Evolutionary conservation across 2,113 vertebrate species (phyloP), one percentile per base, ranked within the genome.

Genomic region (Reinhardtius hippoglossoides): DNA sequence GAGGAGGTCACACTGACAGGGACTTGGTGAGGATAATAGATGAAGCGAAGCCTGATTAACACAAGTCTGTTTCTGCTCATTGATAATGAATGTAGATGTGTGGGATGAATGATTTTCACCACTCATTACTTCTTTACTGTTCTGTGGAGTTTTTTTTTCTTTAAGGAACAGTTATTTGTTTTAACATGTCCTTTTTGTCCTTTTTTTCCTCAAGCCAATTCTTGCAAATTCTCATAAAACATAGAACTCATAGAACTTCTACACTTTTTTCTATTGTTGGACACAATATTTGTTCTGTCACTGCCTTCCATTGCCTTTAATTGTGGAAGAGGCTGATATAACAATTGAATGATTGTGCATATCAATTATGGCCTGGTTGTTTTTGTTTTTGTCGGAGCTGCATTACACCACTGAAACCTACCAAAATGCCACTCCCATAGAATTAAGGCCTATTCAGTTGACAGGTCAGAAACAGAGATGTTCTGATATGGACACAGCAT

Each of bases 21-120:
- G 57, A 54, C 55, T 66, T 67, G 42, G 59, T 63, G 31, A 87
- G 61, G 68, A 86, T 52, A 71, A 67, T 58, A 48, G 40, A 78
- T 57, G 50, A 76, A 70, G 46, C 57, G 50, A 75, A 74, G 56
- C 54, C 67, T 65, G 21, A 68, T 71, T 18, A 72, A 79, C 71
- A 75, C 18, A 77, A 77, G 60, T 64, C 35, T 26, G 24, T 81
- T 52, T 60, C 48, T 69, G n/a, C 75, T 35, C 16, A 26, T 27
- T 82, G 13, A 87, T 77, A 31, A 58, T 60, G 20, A 75, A 62
- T 74, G 50, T 59, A 61, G n/a, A 62, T 81, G 40, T 64, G 56
- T 35, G n/a, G 23, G 15, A 54, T 31, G 44, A 73, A 72, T 23
- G 1, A 50, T 70, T 80, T 73, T 69, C 63, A 73, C 55, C 48